Base-by-base conservation (phyloP, 2,797 vertebrate genomes). In the Pseudochaenichthys georgianus region DNA sequence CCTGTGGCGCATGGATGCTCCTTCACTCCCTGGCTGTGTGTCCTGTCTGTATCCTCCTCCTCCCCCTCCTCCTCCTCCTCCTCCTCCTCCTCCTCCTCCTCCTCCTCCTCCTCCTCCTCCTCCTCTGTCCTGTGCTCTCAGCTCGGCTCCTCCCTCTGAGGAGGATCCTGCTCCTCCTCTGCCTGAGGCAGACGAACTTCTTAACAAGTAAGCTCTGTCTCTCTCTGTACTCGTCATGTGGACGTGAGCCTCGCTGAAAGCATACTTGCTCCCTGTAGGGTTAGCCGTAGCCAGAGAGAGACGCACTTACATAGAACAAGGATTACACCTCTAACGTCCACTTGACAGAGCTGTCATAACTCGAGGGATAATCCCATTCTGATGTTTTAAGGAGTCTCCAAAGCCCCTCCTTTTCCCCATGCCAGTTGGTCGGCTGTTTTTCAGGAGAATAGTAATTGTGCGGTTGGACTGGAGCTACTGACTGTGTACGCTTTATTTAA, bases 121-220 rank as follows among this genome's bases (percentile, higher is more conserved):
- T 87, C 79, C 59, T 23, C 57, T 87, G 61, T 13, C 75, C 78
- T 82, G 69, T 81, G 80, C 92, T 93, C 93, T 94, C 87, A 96
- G 94, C 87, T 95, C 93, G 94, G 95, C 95, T 93, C 94, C 96
- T 89, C 93, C 93, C 80, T 93, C 94, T 86, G 96, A 98, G 92
- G 97, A 97, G 92, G 97, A 97, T 87, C 90, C 96, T 61, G 94
- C 96, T 88, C 90, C 96, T 69, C 96, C 96, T 94, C 94, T 98
- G 90, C 95, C 96, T n/a, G 97, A 98, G 88, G 96, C 97, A 23
- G 96, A 98, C n/a, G 97, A 98, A 65, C 96, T 98, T 90, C 95
- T 98, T 86, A 95, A 97, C 95, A 98, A 98, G 97, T 98, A 96
- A 98, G 97, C 85, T 69, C 59, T 76, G 63, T 63, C 50, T 74